These are phyloP conservation scores for Falco biarmicus DNA, from an alignment of 2,797 vertebrate genomes.

Conservation along the genomic window DNA sequence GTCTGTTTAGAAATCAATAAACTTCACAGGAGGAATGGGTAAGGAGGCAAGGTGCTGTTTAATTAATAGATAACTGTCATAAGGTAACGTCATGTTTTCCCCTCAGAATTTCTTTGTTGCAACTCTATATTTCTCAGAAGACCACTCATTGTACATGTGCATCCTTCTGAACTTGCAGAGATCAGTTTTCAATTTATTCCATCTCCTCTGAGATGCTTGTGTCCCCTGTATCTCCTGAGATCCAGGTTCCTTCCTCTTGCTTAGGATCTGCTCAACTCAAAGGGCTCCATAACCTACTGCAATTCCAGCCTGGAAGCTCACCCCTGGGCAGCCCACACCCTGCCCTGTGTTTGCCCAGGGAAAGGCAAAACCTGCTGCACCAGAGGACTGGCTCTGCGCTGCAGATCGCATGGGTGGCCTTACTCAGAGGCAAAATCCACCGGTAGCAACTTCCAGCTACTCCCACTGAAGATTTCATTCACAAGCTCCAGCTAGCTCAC, in stretches of 20 bases:
- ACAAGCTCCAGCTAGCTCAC: not conserved
- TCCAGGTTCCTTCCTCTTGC: not conserved
- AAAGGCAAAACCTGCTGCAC: not conserved
- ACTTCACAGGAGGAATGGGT: not conserved
- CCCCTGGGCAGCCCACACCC: not conserved
- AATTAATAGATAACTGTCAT: not conserved
- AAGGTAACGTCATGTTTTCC: not conserved
- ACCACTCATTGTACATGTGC: rapidly evolving
- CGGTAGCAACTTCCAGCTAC: not conserved
- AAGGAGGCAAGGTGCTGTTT: not conserved
- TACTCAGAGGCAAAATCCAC: not conserved
- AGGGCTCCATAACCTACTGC: not conserved
- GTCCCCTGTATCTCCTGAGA: not conserved
- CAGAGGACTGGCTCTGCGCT: not conserved
- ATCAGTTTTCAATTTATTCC: not conserved
- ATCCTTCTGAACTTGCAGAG: not conserved
- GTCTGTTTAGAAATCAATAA: not conserved
- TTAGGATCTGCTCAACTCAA: not conserved
- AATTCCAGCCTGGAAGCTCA: not conserved
- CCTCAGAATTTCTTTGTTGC: not conserved
- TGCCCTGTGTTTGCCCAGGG: not conserved
- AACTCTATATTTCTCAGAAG: not conserved
- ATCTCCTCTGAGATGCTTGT: not conserved
- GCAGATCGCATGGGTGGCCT: not conserved
- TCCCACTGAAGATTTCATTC: not conserved